Conservation (phyloP, 2,888 invertebrate species). For the Tenodera sinensis region DNA sequence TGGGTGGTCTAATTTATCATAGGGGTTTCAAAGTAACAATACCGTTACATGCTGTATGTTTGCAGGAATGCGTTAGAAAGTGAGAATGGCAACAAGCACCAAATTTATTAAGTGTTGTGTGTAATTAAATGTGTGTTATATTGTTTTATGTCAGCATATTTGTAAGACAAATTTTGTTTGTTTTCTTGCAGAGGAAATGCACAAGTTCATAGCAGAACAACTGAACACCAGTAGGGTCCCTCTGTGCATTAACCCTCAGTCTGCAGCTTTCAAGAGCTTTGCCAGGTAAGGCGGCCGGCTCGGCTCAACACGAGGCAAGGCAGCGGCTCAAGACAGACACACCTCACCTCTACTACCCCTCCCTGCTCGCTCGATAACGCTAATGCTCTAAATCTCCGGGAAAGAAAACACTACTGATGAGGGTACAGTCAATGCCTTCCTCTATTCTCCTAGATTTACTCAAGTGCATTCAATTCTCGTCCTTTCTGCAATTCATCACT, state of each 20-base stretch:
- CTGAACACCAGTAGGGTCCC: conserved; percentile 93
- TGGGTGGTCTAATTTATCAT: too few species aligned
- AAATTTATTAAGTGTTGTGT: too few species aligned
- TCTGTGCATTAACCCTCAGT: conserved; percentile 98
- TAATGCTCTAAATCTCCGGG: conserved; percentile 21
- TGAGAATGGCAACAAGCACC: too few species aligned
- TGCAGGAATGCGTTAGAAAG: too few species aligned
- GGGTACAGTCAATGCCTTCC: conserved; percentile 34
- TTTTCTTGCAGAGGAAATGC: conserved; percentile 86
- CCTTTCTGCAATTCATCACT: background rate
- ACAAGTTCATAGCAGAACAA: conserved; percentile 97
- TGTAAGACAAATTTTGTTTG: conserved; percentile 30
- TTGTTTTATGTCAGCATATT: background rate
- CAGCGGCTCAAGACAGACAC: conserved; percentile 3
- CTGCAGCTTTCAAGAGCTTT: conserved; percentile 99
- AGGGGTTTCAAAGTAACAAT: too few species aligned
- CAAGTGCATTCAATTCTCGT: conserved; percentile 28
- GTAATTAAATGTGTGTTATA: too few species aligned
- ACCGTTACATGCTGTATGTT: too few species aligned
- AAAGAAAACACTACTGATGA: conserved; percentile 10
- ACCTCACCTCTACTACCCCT: conserved; percentile 26
- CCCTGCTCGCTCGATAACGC: conserved; percentile 24
- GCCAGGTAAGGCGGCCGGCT: conserved; percentile 81
- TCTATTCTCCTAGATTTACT: conserved; percentile 32
- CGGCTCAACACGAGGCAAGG: background rate